Evolutionary conservation across 2,113 vertebrate species (phyloP).

Genomic region (Chloropsis cyanopogon): DNA sequence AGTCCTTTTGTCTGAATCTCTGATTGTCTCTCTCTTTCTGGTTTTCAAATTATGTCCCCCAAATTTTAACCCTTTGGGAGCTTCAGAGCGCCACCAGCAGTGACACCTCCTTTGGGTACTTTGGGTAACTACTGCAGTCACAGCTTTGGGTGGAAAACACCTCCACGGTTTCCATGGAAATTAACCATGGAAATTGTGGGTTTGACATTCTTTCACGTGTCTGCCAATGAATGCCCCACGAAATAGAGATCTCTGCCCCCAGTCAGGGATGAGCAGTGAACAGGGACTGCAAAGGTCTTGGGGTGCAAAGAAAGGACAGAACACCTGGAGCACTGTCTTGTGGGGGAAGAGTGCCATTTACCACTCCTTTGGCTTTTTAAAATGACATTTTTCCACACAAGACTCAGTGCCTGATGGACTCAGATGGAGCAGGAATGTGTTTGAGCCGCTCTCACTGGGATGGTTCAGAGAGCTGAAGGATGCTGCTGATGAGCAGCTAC

Average conservation of each 20-base stretch:
- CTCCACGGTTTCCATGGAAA: neutral
- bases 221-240: neutral
- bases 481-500: neutral
- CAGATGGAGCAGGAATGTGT: neutral
- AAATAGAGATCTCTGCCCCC: rapidly evolving
- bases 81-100: neutral
- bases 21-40: neutral
- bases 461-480: neutral
- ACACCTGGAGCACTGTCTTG: neutral
- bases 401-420: neutral
- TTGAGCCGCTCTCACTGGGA: rapidly evolving
- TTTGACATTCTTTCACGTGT: neutral
- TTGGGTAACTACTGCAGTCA: neutral
- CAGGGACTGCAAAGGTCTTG: neutral
- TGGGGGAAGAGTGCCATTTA: neutral
- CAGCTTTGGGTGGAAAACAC: neutral
- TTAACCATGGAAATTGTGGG: neutral
- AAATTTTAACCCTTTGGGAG: neutral
- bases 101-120: neutral
- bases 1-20: neutral
- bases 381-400: neutral
- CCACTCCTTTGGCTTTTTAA: neutral
- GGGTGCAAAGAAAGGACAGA: neutral
- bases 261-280: neutral
- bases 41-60: neutral